Evolutionary conservation across 2,797 vertebrate species (phyloP).

Genomic region (Danio albolineatus): DNA sequence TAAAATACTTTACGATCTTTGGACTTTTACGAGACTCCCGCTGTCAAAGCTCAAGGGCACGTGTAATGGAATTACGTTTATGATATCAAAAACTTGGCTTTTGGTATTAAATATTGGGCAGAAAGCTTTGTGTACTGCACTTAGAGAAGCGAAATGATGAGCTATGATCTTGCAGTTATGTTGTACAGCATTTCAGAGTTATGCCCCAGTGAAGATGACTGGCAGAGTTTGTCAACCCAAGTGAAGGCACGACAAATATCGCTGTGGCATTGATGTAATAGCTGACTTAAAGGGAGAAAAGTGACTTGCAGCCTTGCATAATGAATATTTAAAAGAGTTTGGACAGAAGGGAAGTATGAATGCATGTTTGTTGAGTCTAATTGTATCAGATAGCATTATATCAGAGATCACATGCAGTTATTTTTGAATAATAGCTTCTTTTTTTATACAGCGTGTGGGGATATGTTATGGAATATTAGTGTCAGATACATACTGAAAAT

Average conservation of each 20-base stretch:
- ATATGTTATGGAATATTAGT: neutral
- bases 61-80: conserved; percentile 43
- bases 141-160: conserved; percentile 22
- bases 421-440: conserved; percentile 6
- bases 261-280: conserved; percentile 28
- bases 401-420: conserved; percentile 24
- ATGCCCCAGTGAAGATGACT: conserved; percentile 37
- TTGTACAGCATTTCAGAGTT: neutral
- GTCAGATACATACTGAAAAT: neutral
- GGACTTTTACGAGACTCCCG: conserved; percentile 44
- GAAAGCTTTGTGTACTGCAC: neutral
- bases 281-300: conserved; percentile 14
- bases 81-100: conserved; percentile 40
- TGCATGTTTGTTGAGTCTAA: conserved; percentile 29
- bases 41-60: conserved; percentile 56
- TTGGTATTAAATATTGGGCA: conserved; percentile 19
- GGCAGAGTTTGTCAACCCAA: conserved; percentile 27
- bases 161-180: neutral
- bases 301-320: conserved; percentile 19
- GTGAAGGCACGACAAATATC: conserved; percentile 26
- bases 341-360: conserved; percentile 21
- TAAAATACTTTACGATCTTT: conserved; percentile 56
- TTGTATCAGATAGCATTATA: conserved; percentile 18
- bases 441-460: neutral
- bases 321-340: conserved; percentile 42